phyloP scores from a whole-genome alignment of 2,113 vertebrate genomes.

The Myxocyprinus asiaticus region DNA sequence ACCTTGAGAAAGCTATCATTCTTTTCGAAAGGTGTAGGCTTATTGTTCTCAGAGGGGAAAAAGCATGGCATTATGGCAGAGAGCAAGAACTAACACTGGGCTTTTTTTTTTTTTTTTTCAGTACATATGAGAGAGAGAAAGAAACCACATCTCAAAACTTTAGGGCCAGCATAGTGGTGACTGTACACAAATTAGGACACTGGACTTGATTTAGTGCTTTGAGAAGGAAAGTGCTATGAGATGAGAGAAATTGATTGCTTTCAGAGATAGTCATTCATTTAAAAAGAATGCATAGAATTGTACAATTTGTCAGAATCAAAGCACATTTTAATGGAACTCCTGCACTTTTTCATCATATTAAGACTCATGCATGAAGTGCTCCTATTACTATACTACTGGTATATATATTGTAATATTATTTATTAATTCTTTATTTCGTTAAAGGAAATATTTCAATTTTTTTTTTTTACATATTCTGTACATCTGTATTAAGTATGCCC shows the following conservation, averaged over 20 bases:
- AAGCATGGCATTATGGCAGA: slow-evolving; percentile 24
- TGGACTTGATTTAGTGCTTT: slow-evolving; percentile 40
- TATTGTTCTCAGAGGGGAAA: slow-evolving; percentile 56
- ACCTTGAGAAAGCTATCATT: slow-evolving; percentile 62
- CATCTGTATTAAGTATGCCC: too few species aligned
- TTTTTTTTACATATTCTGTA: too few species aligned
- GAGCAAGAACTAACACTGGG: slow-evolving; percentile 27
- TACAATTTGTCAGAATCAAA: not conserved
- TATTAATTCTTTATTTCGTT: not conserved
- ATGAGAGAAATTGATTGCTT: not conserved
- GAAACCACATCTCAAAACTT: slow-evolving; percentile 23
- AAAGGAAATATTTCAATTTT: too few species aligned
- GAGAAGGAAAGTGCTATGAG: slow-evolving; percentile 13
- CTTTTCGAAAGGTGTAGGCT: slow-evolving; percentile 48
- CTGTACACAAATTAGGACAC: slow-evolving; percentile 38
- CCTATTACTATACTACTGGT: too few species aligned
- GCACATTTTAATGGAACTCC: not conserved
- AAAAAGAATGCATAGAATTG: not conserved
- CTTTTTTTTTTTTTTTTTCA: slow-evolving; percentile 28
- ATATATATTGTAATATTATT: not conserved
- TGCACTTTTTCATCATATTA: not conserved
- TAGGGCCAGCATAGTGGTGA: slow-evolving; percentile 16
- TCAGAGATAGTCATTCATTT: not conserved
- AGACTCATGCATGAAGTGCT: not conserved
- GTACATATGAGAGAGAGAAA: not conserved